Percentiles rank a stretch among this genome's conserved stretches.
These are phyloP conservation scores for Metridium senile DNA, from an alignment of 92 coral and sea anemone species.

Conservation along the genomic window DNA sequence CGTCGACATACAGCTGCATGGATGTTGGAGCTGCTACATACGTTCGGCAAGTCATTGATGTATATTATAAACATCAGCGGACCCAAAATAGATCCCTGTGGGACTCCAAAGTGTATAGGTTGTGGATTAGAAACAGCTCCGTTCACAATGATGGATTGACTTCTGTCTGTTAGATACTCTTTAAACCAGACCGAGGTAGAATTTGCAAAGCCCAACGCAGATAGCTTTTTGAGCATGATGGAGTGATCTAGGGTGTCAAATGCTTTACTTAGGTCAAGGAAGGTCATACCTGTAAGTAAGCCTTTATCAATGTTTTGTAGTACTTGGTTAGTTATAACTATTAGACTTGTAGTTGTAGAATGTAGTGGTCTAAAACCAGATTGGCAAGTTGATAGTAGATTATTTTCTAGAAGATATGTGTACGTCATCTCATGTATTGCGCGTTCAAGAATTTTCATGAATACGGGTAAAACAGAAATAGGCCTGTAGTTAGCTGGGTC, in stretches of 20 bases:
- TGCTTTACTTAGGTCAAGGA: constrained; percentile 20
- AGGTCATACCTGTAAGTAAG: constrained; percentile 5
- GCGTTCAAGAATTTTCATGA: too few relatives aligned
- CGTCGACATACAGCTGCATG: constrained; percentile 57
- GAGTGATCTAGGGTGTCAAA: constrained; percentile 33
- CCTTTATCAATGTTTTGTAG: constrained; percentile 25
- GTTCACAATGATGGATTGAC: constrained; percentile 32
- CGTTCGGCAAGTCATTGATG: constrained; percentile 53
- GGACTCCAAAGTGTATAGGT: constrained; percentile 44
- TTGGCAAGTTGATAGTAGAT: too few relatives aligned
- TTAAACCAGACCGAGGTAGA: constrained; percentile 46
- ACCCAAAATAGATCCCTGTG: constrained; percentile 61
- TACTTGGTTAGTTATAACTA: too few relatives aligned
- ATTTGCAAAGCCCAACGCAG: constrained; percentile 13
- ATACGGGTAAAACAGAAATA: too few relatives aligned
- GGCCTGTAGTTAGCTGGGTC: too few relatives aligned
- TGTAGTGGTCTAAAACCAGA: too few relatives aligned
- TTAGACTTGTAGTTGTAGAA: too few relatives aligned
- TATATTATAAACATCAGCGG: constrained; percentile 51
- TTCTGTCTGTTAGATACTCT: constrained; percentile 35
- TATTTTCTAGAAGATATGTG: too few relatives aligned
- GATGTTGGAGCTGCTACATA: constrained; percentile 19
- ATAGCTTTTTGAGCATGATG: constrained; percentile 20
- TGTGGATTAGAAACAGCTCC: constrained; percentile 23
- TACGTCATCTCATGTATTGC: too few relatives aligned